Evolutionary conservation across 1,140 invertebrate genomes (phyloP).

Genomic region (Brachionus paranguensis): DNA sequence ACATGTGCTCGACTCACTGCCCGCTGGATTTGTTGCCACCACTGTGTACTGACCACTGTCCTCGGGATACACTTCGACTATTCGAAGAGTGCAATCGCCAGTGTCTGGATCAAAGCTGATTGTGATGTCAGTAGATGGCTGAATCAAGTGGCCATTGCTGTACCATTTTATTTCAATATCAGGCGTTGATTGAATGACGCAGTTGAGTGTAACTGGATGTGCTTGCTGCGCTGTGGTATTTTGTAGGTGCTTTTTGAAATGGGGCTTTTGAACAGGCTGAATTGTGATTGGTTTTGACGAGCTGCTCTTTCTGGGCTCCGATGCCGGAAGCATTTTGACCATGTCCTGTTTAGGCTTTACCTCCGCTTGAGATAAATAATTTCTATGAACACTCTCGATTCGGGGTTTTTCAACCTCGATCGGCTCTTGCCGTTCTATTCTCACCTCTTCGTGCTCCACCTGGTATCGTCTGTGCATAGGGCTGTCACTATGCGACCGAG

Average conservation of each 20-base stretch:
- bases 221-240: background rate
- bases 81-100: background rate
- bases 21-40: constrained; percentile 12
- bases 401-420: background rate
- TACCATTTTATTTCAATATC: constrained; percentile 30
- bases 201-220: background rate
- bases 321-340: constrained; percentile 16
- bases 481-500: constrained; percentile 31
- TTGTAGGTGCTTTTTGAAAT: constrained; percentile 5
- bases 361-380: constrained; percentile 17
- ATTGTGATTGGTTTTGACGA: constrained; percentile 33
- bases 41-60: constrained; percentile 29
- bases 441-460: background rate
- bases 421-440: background rate
- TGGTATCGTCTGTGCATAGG: background rate
- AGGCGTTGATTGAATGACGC: constrained; percentile 2
- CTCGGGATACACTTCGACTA: constrained; percentile 15
- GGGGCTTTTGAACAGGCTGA: constrained; percentile 15
- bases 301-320: constrained; percentile 10
- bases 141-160: constrained; percentile 1
- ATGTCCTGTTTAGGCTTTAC: constrained; percentile 1
- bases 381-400: background rate
- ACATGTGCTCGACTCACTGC: background rate
- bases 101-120: constrained; percentile 15
- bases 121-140: constrained; percentile 22